Evolutionary conservation across 1,140 invertebrate genomes (phyloP).

Genomic region (Drusus annulatus): DNA sequence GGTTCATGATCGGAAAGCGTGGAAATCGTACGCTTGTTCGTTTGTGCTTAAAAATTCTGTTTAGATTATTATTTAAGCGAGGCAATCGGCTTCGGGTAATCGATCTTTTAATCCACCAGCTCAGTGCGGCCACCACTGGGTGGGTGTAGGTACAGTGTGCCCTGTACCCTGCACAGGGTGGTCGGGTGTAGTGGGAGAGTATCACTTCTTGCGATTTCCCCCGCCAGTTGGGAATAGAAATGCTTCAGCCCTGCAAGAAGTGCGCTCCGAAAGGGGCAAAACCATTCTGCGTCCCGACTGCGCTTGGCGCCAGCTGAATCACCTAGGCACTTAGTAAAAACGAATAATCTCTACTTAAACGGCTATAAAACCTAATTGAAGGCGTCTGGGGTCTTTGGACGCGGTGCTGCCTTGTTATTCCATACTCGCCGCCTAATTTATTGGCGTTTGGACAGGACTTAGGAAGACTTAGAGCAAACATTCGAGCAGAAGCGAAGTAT

Average conservation of each 20-base stretch:
- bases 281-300: background rate
- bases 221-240: slow-evolving; percentile 8
- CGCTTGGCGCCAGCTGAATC: background rate
- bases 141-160: background rate
- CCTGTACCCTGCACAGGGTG: background rate
- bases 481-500: background rate
- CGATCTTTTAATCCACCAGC: slow-evolving; percentile 18
- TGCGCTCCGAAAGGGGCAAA: slow-evolving; percentile 1
- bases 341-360: no score
- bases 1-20: no score
- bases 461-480: slow-evolving; percentile 26
- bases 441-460: slow-evolving; percentile 24
- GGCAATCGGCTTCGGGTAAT: slow-evolving; percentile 10
- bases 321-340: background rate
- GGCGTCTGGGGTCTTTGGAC: background rate
- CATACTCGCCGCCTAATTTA: background rate
- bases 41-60: no score
- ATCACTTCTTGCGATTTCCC: slow-evolving; percentile 14
- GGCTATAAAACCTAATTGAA: background rate
- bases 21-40: no score
- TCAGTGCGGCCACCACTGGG: background rate
- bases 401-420: background rate
- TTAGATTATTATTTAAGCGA: no score
- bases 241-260: background rate
- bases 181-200: background rate